These are phyloP conservation scores for Mormyrops boulengeri DNA, from an alignment of 2,797 vertebrate species.

Conservation along the genomic window DNA sequence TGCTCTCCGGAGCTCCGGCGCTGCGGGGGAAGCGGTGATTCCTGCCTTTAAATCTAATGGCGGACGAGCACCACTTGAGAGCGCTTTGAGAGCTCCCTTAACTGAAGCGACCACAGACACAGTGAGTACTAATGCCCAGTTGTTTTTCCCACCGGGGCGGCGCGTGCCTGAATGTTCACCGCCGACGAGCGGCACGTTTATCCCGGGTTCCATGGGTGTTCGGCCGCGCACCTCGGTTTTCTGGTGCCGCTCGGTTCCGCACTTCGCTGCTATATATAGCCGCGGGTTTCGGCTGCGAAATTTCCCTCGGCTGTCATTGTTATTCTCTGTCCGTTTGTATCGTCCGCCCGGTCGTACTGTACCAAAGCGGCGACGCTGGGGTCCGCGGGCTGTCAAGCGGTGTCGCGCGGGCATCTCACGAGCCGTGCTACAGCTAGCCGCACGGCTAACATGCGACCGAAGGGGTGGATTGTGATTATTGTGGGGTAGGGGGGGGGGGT, in stretches of 20 bases:
- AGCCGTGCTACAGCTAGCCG: background rate
- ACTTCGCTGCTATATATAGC: slow-evolving; percentile 12
- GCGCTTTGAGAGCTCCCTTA: slow-evolving; percentile 3
- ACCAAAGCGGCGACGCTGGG: background rate
- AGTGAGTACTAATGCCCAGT: slow-evolving; percentile 47
- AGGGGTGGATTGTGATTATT: background rate
- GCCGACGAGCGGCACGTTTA: slow-evolving; percentile 14
- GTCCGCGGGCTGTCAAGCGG: background rate
- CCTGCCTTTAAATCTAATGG: slow-evolving; percentile 31
- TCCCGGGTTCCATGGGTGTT: slow-evolving; percentile 52
- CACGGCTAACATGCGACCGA: background rate
- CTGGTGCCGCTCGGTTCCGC: background rate
- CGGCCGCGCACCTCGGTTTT: slow-evolving; percentile 30
- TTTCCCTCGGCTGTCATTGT: background rate
- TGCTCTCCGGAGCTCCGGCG: background rate
- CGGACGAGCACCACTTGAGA: slow-evolving; percentile 26
- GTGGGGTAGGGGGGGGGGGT: background rate
- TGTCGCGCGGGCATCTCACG: background rate
- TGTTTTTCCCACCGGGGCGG: slow-evolving; percentile 26
- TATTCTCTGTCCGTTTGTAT: background rate
- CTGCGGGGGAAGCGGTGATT: slow-evolving; percentile 34
- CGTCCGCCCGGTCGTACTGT: background rate
- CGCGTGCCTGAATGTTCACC: slow-evolving; percentile 36
- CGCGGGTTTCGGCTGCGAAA: slow-evolving; percentile 1
- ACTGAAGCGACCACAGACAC: background rate